phyloP scores from a whole-genome alignment of 2,888 invertebrate species.

The Dinocampus coccinellae region DNA sequence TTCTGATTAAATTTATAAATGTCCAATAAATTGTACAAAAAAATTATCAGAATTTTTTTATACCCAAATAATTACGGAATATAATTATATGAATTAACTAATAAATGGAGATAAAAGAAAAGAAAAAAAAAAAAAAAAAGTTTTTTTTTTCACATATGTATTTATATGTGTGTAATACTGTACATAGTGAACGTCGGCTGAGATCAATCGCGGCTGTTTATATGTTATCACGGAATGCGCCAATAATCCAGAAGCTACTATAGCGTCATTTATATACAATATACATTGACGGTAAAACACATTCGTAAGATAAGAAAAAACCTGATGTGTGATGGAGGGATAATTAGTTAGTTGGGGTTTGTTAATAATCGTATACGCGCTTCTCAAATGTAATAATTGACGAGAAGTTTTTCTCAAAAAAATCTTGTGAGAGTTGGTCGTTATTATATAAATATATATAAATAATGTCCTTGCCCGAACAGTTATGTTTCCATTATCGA shows the following conservation, averaged over 20 bases:
- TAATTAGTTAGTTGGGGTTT: background rate
- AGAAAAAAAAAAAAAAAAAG: background rate
- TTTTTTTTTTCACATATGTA: background rate
- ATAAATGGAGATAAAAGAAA: background rate
- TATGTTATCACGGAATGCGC: background rate
- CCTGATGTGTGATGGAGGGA: background rate
- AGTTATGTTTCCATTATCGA: background rate
- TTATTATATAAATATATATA: background rate
- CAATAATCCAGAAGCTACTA: slow-evolving; percentile 8
- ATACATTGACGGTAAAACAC: background rate
- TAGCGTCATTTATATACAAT: background rate
- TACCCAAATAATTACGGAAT: background rate
- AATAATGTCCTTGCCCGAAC: background rate
- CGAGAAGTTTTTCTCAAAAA: background rate
- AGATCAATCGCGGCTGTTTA: slow-evolving; percentile 6
- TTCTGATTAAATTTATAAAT: too few relatives aligned
- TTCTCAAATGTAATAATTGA: background rate
- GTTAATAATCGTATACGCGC: background rate
- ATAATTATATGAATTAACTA: background rate
- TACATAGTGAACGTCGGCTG: background rate
- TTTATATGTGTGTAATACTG: background rate
- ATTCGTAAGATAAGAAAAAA: background rate
- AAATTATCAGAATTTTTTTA: too few relatives aligned
- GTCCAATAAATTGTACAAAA: too few relatives aligned
- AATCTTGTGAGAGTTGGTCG: background rate